Evolutionary conservation across 2,888 invertebrate genomes (phyloP), one percentile per base, ranked within the genome.

Genomic region (Hirtodrosophila histrioides): DNA sequence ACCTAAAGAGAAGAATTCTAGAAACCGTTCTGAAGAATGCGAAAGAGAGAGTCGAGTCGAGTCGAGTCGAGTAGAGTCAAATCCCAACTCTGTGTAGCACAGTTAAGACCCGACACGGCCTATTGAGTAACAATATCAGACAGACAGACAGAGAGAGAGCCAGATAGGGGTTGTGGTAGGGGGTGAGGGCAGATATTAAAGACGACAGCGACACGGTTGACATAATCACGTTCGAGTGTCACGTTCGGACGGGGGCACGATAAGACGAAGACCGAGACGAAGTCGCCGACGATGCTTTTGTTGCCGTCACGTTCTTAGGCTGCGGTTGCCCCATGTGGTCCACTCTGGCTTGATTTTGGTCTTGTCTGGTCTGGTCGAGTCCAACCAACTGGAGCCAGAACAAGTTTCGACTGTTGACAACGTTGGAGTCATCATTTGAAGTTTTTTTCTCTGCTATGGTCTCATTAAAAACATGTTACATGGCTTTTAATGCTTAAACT

Each of bases 181-280:
- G 23, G 17, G 46, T 50, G 44, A 40, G 44, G 40, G n/a, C 27
- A 54, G 55, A 71, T 68, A 75, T 63, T 37, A 75, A 75, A 74
- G 76, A 61, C 57, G 55, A 67, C 67, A 48, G 50, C 62, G 73
- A 63, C 69, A 74, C 67, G 80, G 70, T 86, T 84, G 88, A 88
- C 86, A 88, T 88, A 88, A 88, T 86, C 89, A 83, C 88, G 84
- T 86, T 83, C 75, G 77, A 88, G 86, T 86, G 84, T 88, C 88
- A 86, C 86, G 88, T 88, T 86, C 74, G 51, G 45, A 63, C 40
- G 36, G 45, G 45, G 58, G 54, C 74, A 70, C 62, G 79, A 78
- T 77, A 77, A 80, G 74, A 56, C 40, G 48, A 43, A 27, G 50
- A 45, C 36, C 51, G 50, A 49, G 60, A 62, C 70, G 62, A 49